Base-by-base conservation (phyloP, 2,888 invertebrate species). In the Smittia aterrima region DNA sequence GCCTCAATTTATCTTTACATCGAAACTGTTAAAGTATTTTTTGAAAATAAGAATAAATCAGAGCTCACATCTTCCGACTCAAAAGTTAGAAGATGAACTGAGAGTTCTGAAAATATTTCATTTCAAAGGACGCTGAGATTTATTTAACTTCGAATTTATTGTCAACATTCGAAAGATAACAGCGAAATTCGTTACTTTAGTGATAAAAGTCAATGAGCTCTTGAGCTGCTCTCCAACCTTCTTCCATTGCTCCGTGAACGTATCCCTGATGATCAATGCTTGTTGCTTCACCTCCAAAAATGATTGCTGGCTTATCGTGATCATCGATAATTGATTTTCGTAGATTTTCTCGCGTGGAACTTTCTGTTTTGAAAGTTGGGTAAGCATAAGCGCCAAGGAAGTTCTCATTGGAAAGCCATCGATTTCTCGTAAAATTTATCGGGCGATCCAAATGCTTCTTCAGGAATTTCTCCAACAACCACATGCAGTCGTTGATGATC, bases 211-310 rank as follows among this genome's bases (percentile, higher is more conserved):
- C 27, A 13, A 70, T 70, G 25, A 70, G 18, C n/a, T 58, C 72
- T 22, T 87, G 83, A 0, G 89, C 90, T 79, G 89, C 90, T 68
- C 89, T 84, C 76, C 85, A 85, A 0, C 90, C 90, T 11, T 86
- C 84, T 77, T 88, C 88, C 0, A 89, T 79, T 0, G 90, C 90
- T 4, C 90, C 90, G 78, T 90, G 89, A 11, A 87, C 86, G 6
- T 90, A 89, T 0, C 89, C 89, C 79, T 87, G 89, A 79, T 85
- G 85, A 66, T 82, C 79, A 27, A 83, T 81, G 78, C 87, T 86
- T 13, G 86, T 84, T 3, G 88, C 89, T 82, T 90, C 90, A 22
- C 90, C 90, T 22, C 77, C 75, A 7, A 76, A 74, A 3, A 16
- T 3, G 1, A 73, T 81, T 74, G 87, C 83, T 4, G 64, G 41